Conservation (phyloP, 2,888 invertebrate genomes). For the Rosalia funebris region DNA sequence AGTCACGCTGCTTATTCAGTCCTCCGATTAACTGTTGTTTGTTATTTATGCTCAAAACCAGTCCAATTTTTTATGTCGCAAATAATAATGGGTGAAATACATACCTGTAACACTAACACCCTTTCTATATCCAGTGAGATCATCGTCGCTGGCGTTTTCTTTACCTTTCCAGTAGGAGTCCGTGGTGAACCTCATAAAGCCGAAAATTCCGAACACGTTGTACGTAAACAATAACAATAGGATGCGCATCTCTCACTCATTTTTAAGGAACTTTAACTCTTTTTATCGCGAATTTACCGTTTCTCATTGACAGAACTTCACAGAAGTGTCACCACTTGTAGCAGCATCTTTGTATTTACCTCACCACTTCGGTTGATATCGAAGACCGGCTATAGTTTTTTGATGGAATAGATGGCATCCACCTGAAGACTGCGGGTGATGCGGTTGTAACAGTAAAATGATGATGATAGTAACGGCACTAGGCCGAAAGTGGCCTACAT, state of each 20-base stretch:
- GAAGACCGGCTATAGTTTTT: constrained; percentile 6
- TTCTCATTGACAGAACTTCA: no score
- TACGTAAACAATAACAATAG: constrained; percentile 41
- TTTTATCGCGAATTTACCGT: not conserved
- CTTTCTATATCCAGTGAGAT: constrained; percentile 32
- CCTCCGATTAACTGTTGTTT: no score
- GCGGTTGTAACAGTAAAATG: constrained; percentile 51
- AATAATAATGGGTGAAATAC: constrained; percentile 13
- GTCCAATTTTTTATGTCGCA: not conserved
- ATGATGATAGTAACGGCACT: constrained; percentile 52
- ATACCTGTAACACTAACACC: constrained; percentile 43
- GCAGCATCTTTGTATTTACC: no score
- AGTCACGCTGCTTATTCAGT: no score
- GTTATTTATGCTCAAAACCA: no score
- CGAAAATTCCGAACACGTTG: constrained; percentile 26
- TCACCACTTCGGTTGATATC: no score
- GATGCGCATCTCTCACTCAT: constrained; percentile 52
- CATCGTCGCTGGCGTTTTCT: constrained; percentile 29
- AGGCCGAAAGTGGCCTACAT: constrained; percentile 55
- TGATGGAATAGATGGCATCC: constrained; percentile 18
- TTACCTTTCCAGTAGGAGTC: constrained; percentile 9
- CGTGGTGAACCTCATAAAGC: constrained; percentile 22
- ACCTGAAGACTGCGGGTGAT: constrained; percentile 17
- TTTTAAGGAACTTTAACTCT: constrained; percentile 31
- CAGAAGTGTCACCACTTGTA: no score